Evolutionary conservation across 2,888 invertebrate genomes (phyloP).

Genomic region (Scelioninae gen. 2): DNA sequence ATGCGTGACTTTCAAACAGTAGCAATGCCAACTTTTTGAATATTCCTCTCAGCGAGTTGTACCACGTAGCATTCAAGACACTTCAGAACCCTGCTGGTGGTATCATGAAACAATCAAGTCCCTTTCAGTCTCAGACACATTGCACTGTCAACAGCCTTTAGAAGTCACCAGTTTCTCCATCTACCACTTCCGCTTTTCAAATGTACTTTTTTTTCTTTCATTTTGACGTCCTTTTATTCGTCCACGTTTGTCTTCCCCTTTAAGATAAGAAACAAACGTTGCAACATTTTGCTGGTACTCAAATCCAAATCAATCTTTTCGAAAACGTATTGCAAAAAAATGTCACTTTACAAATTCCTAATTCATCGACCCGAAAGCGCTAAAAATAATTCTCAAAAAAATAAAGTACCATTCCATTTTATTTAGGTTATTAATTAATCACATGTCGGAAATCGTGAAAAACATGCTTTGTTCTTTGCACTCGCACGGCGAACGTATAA

Average conservation of each 20-base stretch:
- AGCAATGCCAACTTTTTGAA: conserved; percentile 36
- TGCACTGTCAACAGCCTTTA: conserved; percentile 46
- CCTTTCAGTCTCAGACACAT: conserved; percentile 50
- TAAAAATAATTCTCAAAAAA: too few species aligned
- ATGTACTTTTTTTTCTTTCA: conserved; percentile 12
- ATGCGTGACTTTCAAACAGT: conserved; percentile 7
- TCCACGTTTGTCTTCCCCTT: conserved; percentile 17
- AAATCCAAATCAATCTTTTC: too few species aligned
- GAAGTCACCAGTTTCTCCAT: conserved; percentile 45
- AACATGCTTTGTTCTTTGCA: too few species aligned
- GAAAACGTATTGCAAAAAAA: too few species aligned
- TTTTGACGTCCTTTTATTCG: conserved; percentile 19
- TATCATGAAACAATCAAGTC: conserved; percentile 53
- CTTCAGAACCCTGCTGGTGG: conserved; percentile 41
- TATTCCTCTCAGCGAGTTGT: conserved; percentile 26
- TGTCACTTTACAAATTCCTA: too few species aligned
- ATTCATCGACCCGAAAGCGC: too few species aligned
- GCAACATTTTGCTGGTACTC: too few species aligned
- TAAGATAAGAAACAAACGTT: not conserved
- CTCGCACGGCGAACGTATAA: too few species aligned
- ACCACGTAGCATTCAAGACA: conserved; percentile 28
- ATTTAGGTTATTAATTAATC: too few species aligned
- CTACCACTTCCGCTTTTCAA: conserved; percentile 31
- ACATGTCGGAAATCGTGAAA: too few species aligned
- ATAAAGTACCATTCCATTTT: too few species aligned